A percentile compares a stretch with the other conserved stretches of the same genome.
These are phyloP conservation scores for Atrina japonica DNA, from an alignment of 2,888 invertebrate species.

Conservation along the genomic window DNA sequence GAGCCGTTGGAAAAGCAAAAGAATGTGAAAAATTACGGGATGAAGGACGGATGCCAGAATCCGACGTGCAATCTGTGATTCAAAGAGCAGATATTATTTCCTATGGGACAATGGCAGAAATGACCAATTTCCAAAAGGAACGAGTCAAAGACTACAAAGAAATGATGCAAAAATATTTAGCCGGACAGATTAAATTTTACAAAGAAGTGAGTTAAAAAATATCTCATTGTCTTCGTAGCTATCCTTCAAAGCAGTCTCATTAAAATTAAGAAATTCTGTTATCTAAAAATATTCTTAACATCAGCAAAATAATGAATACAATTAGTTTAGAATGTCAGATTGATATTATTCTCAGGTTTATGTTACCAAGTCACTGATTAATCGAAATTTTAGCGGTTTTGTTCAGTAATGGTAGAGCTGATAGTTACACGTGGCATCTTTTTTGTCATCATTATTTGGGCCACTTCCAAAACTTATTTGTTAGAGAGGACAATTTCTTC, in stretches of 20 bases:
- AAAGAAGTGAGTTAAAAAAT: slow-evolving; percentile 84
- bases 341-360: no score
- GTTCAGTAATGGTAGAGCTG: no score
- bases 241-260: no score
- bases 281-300: slow-evolving; percentile 1
- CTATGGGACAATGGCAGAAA: slow-evolving; percentile 95
- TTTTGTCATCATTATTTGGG: no score
- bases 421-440: no score
- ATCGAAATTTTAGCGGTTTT: no score
- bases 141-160: slow-evolving; percentile 91
- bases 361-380: no score
- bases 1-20: slow-evolving; percentile 91
- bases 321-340: neutral
- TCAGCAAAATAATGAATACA: neutral
- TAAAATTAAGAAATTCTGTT: neutral
- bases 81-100: slow-evolving; percentile 94
- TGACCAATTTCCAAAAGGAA: slow-evolving; percentile 94
- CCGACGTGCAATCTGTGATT: slow-evolving; percentile 90
- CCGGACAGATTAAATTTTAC: slow-evolving; percentile 95
- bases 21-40: slow-evolving; percentile 91
- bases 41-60: slow-evolving; percentile 91
- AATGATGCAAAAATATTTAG: slow-evolving; percentile 92
- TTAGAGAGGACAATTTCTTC: no score
- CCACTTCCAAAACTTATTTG: no score
- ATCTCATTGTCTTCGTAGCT: neutral